Conservation (phyloP, 1,140 invertebrate genomes). For the Cyclina sinensis region DNA sequence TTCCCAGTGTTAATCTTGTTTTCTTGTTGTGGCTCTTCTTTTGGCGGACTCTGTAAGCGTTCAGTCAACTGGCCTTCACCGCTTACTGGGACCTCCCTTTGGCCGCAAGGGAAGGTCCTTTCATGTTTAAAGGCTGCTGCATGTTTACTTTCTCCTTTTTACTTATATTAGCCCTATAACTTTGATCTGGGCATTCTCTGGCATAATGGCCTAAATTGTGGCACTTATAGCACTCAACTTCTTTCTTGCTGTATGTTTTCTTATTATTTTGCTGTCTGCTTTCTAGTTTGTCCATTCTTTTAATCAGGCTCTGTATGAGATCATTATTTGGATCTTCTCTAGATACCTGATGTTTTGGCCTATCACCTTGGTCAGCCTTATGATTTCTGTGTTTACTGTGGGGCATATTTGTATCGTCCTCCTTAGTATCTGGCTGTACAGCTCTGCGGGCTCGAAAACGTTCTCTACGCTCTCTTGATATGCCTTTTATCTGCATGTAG, state of each 20-base stretch:
- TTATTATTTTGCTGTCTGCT: too few species aligned
- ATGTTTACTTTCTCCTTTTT: too few species aligned
- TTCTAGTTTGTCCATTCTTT: conserved; percentile 30
- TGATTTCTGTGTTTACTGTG: too few species aligned
- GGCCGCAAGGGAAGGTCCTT: conserved; percentile 52
- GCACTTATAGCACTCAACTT: conserved; percentile 44
- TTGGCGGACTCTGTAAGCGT: too few species aligned
- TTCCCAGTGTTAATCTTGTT: neutral
- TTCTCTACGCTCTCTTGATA: neutral
- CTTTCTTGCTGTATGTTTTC: neutral
- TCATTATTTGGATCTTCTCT: too few species aligned
- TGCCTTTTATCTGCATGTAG: conserved; percentile 24
- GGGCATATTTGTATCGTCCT: neutral
- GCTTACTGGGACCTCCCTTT: too few species aligned
- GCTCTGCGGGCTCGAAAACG: conserved; percentile 2
- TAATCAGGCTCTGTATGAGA: neutral
- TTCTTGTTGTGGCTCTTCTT: neutral
- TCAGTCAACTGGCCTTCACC: too few species aligned
- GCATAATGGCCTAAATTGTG: conserved; percentile 31
- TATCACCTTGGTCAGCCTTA: too few species aligned
- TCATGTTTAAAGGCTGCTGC: conserved; percentile 33
- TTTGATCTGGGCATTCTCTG: conserved; percentile 29
- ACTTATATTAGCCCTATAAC: neutral
- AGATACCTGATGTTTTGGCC: too few species aligned
- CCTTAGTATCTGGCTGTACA: neutral